These are phyloP conservation scores for Noctilio leporinus DNA, from an alignment of 2,113 vertebrate species.

Conservation along the genomic window DNA sequence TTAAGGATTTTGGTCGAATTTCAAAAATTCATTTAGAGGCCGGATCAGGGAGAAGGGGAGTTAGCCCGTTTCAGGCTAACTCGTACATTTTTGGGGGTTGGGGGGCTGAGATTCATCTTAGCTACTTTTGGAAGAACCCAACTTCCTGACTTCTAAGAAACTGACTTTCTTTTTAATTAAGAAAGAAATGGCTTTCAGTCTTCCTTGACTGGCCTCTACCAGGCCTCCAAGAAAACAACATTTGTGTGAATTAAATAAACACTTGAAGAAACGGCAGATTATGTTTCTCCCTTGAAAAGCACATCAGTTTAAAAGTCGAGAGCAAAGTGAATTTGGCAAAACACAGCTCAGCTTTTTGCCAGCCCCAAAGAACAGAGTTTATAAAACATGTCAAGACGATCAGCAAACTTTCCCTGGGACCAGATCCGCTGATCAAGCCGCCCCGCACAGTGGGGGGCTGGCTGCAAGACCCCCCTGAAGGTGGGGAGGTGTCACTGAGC, in stretches of 20 bases:
- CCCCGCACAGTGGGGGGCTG: neutral
- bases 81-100: neutral
- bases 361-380: neutral
- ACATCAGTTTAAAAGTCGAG: neutral
- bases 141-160: slow-evolving; percentile 52
- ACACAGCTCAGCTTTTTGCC: neutral
- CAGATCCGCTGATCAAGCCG: neutral
- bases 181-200: neutral
- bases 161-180: neutral
- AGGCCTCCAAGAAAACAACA: slow-evolving; percentile 8
- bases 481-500: rapidly evolving
- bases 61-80: neutral
- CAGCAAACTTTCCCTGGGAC: neutral
- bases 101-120: neutral
- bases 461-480: neutral
- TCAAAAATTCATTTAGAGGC: neutral
- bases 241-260: slow-evolving; percentile 17
- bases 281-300: slow-evolving; percentile 32
- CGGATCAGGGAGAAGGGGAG: neutral
- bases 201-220: slow-evolving; percentile 15
- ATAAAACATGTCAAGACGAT: slow-evolving; percentile 3
- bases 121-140: neutral
- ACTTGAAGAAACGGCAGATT: neutral
- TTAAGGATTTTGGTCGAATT: neutral
- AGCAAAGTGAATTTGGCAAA: slow-evolving; percentile 44